Evolutionary conservation across 1,140 invertebrate genomes (phyloP), one percentile per base, ranked within the genome.

Genomic region (Aphidius ervi): DNA sequence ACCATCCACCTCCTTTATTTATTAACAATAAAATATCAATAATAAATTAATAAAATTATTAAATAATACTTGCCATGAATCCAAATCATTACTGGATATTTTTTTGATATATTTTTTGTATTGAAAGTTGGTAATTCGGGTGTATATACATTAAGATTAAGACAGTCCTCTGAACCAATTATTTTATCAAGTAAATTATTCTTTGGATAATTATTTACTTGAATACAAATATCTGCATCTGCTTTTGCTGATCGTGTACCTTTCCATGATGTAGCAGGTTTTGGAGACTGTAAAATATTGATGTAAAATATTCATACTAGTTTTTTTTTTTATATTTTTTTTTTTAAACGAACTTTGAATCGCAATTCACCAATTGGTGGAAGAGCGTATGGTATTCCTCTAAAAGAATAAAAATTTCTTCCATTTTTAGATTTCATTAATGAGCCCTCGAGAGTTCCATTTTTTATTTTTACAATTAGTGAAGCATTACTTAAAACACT

Each of bases 101-200:
- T 64, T 5, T 6, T 48, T 41, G 46, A 40, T 9, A 56, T 37
- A 31, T 56, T 48, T 0, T 61, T 43, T 37, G 1, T 63, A 45
- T 72, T 31, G 4, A 40, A 6, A 40, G 10, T 8, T 40, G 50
- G 10, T 5, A 40, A 41, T 68, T 83, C 81, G 7, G 91, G 91
- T 3, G 88, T 86, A 70, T 92, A 94, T 7, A 95, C 88, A 69
- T 95, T 95, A 1, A 95, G 74, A 67, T 91, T 93, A 2, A 95
- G 81, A 65, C 93, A 95, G 74, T 95, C 92, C 76, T 94, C 91
- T 31, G 9, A 48, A 3, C 50, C 42, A 31, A 46, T 7, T 9
- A 40, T 1, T 47, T 53, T 40, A 46, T 10, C 39, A 55, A 46
- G 41, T 53, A 31, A 40, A 46, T 43, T 31, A 49, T 0, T 9